A percentile compares a stretch with the other conserved stretches of the same genome.
phyloP scores from a whole-genome alignment of 2,888 invertebrate species.

The Drosophila quinaria region DNA sequence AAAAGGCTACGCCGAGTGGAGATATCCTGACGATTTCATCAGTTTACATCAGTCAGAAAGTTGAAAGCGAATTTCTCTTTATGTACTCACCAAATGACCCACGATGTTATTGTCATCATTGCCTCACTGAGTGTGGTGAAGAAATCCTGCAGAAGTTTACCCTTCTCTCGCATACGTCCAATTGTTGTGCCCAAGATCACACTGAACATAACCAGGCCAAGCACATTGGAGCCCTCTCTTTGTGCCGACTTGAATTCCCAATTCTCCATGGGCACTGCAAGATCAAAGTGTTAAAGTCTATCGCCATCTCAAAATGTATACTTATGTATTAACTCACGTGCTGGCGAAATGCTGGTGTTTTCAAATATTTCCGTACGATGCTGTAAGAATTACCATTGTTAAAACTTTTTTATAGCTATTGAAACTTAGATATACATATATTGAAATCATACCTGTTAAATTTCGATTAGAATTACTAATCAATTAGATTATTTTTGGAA shows the following conservation, averaged over 20 bases:
- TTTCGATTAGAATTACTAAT: too few relatives aligned
- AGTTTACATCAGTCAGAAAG: background rate
- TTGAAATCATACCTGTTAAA: too few relatives aligned
- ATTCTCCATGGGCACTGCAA: slow-evolving; percentile 86
- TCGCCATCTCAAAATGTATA: background rate
- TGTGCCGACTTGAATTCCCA: slow-evolving; percentile 91
- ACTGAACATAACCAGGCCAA: slow-evolving; percentile 94
- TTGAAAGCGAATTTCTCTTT: background rate
- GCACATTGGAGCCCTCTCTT: slow-evolving; percentile 92
- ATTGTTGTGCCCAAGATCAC: slow-evolving; percentile 95
- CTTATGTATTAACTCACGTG: slow-evolving; percentile 77
- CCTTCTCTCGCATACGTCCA: slow-evolving; percentile 94
- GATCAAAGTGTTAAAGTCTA: background rate
- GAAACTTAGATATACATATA: too few relatives aligned
- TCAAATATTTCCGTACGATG: slow-evolving; percentile 87
- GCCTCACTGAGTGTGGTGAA: slow-evolving; percentile 95
- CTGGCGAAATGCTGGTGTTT: slow-evolving; percentile 83
- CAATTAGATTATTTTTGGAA: too few relatives aligned
- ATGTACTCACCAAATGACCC: slow-evolving; percentile 92
- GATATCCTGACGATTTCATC: slow-evolving; percentile 89
- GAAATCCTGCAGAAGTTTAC: slow-evolving; percentile 93
- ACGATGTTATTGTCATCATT: slow-evolving; percentile 98
- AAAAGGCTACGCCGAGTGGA: slow-evolving; percentile 94
- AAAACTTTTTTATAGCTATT: too few relatives aligned
- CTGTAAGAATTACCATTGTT: slow-evolving; percentile 82